These are phyloP conservation scores for honey bee (Apis mellifera) DNA, from an alignment of 1,140 invertebrate species.

Conservation along the genomic window Amel_HAv3.1 CM009943.2:7758501-7759000, in stretches of 20 bases:
- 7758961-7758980: conserved; percentile 7
- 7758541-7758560: neutral
- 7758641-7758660: conserved; percentile 9
- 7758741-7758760: conserved; percentile 21
- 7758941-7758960: conserved; percentile 38
- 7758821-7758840: conserved; percentile 43
- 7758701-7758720: conserved; percentile 12
- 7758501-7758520: conserved; percentile 70
- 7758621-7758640: conserved; percentile 32
- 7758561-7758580: too few species aligned
- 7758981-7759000: conserved; percentile 15
- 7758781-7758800: conserved; percentile 48
- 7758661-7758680: conserved; percentile 1
- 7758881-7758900: conserved; percentile 43
- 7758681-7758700: neutral
- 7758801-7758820: conserved; percentile 36
- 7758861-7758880: conserved; percentile 25
- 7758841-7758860: conserved; percentile 42
- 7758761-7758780: conserved; percentile 36
- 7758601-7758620: conserved; percentile 16
- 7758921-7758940: conserved; percentile 16
- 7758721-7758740: conserved; percentile 13
- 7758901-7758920: neutral
- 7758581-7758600: neutral
- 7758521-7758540: conserved; percentile 56